These are phyloP conservation scores for Mystacides longicornis DNA, from an alignment of 2,888 invertebrate species.

Conservation along the genomic window DNA sequence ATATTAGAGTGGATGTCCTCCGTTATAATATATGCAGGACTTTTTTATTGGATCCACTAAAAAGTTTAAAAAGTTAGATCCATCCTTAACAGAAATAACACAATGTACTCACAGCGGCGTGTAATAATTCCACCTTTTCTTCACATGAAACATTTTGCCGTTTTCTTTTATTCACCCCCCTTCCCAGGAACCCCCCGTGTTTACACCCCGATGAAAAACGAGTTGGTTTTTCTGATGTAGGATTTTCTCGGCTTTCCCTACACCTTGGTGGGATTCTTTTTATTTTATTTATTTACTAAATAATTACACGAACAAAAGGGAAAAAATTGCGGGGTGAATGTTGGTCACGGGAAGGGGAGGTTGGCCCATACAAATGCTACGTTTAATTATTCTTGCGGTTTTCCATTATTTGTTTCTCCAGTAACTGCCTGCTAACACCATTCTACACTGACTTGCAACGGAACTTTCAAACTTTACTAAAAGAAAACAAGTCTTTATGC, in stretches of 20 bases:
- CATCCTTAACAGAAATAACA: background rate
- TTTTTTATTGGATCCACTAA: background rate
- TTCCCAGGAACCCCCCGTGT: constrained; percentile 12
- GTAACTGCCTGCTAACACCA: no score
- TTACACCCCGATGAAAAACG: constrained; percentile 12
- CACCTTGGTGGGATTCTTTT: background rate
- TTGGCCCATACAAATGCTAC: no score
- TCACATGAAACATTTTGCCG: constrained; percentile 3
- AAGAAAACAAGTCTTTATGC: no score
- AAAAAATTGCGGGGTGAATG: no score
- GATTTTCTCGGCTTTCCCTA: constrained; percentile 13
- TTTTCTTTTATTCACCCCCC: constrained; percentile 3
- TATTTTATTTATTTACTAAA: background rate
- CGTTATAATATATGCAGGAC: background rate
- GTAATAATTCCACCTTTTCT: background rate
- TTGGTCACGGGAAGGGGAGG: no score
- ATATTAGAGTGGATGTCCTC: no score
- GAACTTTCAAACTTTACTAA: no score
- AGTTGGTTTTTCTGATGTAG: constrained; percentile 13
- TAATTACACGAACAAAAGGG: background rate
- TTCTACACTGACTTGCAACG: no score
- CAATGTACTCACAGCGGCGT: no score
- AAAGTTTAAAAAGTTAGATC: background rate
- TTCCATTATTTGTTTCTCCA: no score
- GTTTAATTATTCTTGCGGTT: no score